Conservation (phyloP, 2,888 invertebrate species). For the Eulithis prunata region DNA sequence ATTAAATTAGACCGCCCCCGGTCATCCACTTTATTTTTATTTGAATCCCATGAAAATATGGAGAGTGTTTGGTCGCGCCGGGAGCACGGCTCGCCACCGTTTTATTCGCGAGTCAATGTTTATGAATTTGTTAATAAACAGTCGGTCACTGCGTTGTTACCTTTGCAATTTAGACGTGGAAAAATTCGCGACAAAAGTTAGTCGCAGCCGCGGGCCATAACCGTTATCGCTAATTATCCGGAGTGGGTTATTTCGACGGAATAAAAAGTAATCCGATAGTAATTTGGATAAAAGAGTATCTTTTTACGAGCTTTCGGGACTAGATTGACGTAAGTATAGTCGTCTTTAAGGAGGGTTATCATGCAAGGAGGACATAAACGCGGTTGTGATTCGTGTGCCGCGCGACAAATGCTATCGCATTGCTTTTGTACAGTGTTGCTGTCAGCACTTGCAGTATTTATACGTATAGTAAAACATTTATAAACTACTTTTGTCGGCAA, state of each 20-base stretch:
- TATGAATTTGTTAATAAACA: conserved; percentile 82
- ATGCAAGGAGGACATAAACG: conserved; percentile 73
- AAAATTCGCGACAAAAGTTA: conserved; percentile 58
- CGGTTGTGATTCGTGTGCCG: conserved; percentile 62
- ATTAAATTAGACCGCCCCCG: conserved; percentile 80
- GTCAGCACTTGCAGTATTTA: conserved; percentile 24
- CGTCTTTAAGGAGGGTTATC: conserved; percentile 69
- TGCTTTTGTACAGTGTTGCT: conserved; percentile 51
- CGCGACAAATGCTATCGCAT: conserved; percentile 58
- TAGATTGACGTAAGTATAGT: conserved; percentile 63
- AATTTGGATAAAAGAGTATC: conserved; percentile 71
- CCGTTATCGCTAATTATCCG: conserved; percentile 69
- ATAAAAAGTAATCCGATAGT: conserved; percentile 75
- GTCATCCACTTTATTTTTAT: conserved; percentile 82
- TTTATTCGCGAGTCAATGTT: conserved; percentile 79
- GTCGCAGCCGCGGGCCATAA: conserved; percentile 50
- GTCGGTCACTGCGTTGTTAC: conserved; percentile 60
- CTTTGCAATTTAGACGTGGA: conserved; percentile 63
- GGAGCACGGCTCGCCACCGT: conserved; percentile 65
- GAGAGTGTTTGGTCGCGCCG: conserved; percentile 72
- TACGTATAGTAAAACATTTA: conserved; percentile 11
- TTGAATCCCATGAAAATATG: conserved; percentile 82
- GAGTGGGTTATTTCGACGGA: conserved; percentile 64
- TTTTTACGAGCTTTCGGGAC: conserved; percentile 65
- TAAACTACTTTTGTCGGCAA: conserved; percentile 12